Base-by-base conservation (phyloP, 2,113 vertebrate genomes). In the Ramphastos sulfuratus region DNA sequence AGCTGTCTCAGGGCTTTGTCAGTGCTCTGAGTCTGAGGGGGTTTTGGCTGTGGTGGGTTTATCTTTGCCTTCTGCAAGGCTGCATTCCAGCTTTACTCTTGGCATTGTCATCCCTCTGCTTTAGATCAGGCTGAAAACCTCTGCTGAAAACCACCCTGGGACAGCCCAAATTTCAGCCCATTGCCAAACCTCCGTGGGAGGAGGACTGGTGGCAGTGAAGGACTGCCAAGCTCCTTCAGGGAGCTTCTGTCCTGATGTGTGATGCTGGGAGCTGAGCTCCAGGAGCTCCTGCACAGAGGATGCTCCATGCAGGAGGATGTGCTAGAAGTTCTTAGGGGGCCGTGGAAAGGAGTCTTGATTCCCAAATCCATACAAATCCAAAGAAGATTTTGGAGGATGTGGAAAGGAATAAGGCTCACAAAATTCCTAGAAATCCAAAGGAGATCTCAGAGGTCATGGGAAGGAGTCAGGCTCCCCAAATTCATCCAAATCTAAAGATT, bases 251-350 rank as follows among this genome's bases (percentile, higher is more conserved):
- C 67, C 33, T 14, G 27, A 4, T 0, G 15, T 5, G 54, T 24
- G 61, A 48, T 0, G 3, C 13, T 10, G 63, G 44, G 48, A 35
- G 48, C 58, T 66, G 77, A 81, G 67, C 77, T 39, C 33, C 1
- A 6, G 35, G n/a, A 25, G 28, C 15, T 42, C 64, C 66, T 46
- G 58, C 4, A 3, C 7, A 3, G 1, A 4, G 63, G 83, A 63
- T 42, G 72, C 44, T 64, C 67, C 3, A 1, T 0, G 7, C 44
- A 33, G 74, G 6, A 64, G 31, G 31, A 60, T 0, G 3, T 4
- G 1, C 46, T 10, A 5, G 60, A 23, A 76, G 10, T 6, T 69
- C 21, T 39, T 28, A 31, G 50, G 70, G 23, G 19, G 39, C 55
- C 63, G 28, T 0, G 3, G 8, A 28, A 76, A 59, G 59, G 54